phyloP scores from a whole-genome alignment of 2,888 invertebrate genomes.

The Aporophyla nigra region DNA sequence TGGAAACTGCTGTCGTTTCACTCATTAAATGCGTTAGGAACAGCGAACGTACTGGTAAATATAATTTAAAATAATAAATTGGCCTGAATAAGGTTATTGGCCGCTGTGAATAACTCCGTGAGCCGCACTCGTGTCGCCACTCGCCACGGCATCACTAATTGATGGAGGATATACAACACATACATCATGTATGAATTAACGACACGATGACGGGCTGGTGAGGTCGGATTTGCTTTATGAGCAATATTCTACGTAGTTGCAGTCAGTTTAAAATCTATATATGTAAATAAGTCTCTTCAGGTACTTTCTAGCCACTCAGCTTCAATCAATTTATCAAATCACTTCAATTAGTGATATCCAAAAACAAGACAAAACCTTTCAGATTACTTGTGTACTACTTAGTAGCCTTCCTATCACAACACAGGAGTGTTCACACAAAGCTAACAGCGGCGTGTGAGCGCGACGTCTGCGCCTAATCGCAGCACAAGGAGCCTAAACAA shows the following conservation, averaged over 20 bases:
- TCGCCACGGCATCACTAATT: constrained; percentile 13
- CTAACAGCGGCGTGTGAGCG: constrained; percentile 31
- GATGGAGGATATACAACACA: neutral
- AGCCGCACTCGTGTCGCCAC: constrained; percentile 1
- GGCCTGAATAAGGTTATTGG: constrained; percentile 6
- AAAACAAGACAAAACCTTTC: constrained; percentile 2
- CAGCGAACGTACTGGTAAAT: neutral
- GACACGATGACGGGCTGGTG: neutral
- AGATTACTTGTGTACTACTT: neutral
- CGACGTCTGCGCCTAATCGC: constrained; percentile 54
- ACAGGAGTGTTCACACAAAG: constrained; percentile 27
- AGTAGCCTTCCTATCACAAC: neutral
- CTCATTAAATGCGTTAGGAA: constrained; percentile 18
- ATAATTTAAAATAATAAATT: constrained; percentile 30
- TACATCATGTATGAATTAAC: neutral
- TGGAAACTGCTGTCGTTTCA: neutral
- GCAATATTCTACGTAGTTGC: neutral
- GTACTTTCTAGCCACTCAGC: no score
- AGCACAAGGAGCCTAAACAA: constrained; percentile 62
- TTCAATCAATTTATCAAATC: constrained; percentile 2
- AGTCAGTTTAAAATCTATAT: no score
- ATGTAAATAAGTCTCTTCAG: neutral
- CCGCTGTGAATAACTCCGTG: neutral
- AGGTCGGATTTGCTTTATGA: neutral
- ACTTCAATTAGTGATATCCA: neutral